These are phyloP conservation scores for Zosterops hypoxanthus DNA, from an alignment of 2,113 vertebrate genomes.

Conservation along the genomic window DNA sequence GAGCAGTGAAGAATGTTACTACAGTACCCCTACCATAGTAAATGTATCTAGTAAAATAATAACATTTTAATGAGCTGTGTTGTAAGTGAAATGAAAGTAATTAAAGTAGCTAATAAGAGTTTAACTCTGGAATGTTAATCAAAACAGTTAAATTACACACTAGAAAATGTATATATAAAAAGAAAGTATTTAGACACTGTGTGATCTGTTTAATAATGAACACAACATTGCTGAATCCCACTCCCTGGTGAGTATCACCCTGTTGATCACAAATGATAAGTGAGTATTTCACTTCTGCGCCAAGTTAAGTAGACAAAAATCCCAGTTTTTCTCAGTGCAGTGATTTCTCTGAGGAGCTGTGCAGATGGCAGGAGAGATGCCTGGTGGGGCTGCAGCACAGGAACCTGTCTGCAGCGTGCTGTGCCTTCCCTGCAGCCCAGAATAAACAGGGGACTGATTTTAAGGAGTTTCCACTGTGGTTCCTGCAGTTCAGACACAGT, in stretches of 20 bases:
- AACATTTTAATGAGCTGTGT: not conserved
- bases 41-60: not conserved
- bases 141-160: not conserved
- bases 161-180: not conserved
- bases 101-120: not conserved
- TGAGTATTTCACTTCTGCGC: not conserved
- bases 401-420: fast-evolving
- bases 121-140: not conserved
- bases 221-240: not conserved
- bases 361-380: not conserved
- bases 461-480: not conserved
- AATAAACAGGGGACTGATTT: not conserved
- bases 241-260: not conserved
- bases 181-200: not conserved
- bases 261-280: not conserved
- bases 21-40: not conserved
- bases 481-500: not conserved
- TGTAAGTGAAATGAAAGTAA: not conserved
- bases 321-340: not conserved
- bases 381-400: not conserved
- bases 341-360: not conserved
- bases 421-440: not conserved
- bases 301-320: not conserved
- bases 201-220: not conserved
- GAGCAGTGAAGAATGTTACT: not conserved